These are phyloP conservation scores for Brachynemurus nebulosus DNA, from an alignment of 2,888 invertebrate species.

Conservation along the genomic window DNA sequence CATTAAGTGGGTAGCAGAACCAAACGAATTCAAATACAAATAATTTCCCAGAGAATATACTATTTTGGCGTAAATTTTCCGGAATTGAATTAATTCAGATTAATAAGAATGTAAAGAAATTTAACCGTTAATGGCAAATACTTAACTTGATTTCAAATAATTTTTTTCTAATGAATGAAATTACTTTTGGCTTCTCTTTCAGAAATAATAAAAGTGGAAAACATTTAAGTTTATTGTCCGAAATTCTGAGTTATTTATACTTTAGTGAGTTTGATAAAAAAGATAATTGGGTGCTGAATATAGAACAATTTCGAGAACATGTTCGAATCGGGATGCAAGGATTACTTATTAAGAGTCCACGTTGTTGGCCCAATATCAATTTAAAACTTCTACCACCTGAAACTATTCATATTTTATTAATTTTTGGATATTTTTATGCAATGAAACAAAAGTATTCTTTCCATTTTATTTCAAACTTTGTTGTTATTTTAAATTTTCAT, in stretches of 20 bases:
- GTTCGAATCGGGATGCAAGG: neutral
- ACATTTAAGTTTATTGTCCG: neutral
- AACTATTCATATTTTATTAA: neutral
- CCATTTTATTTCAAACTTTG: no score
- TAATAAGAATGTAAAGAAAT: no score
- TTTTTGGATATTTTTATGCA: slow-evolving; percentile 5
- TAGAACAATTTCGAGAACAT: neutral
- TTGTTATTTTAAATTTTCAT: no score
- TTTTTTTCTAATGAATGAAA: no score
- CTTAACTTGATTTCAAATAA: no score
- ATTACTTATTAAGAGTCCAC: neutral
- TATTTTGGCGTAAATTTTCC: no score
- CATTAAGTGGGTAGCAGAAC: no score
- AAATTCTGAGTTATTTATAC: neutral
- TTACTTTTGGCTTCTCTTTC: neutral
- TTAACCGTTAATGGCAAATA: no score
- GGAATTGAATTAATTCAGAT: no score
- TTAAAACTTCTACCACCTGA: neutral
- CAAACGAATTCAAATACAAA: no score
- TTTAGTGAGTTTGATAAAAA: slow-evolving; percentile 2
- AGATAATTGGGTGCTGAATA: neutral
- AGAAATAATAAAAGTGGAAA: slow-evolving; percentile 1
- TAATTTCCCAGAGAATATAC: no score
- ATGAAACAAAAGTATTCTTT: neutral
- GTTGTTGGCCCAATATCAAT: slow-evolving; percentile 1